These are phyloP conservation scores for Betta splendens DNA, from an alignment of 2,797 vertebrate genomes.

Conservation along the genomic window DNA sequence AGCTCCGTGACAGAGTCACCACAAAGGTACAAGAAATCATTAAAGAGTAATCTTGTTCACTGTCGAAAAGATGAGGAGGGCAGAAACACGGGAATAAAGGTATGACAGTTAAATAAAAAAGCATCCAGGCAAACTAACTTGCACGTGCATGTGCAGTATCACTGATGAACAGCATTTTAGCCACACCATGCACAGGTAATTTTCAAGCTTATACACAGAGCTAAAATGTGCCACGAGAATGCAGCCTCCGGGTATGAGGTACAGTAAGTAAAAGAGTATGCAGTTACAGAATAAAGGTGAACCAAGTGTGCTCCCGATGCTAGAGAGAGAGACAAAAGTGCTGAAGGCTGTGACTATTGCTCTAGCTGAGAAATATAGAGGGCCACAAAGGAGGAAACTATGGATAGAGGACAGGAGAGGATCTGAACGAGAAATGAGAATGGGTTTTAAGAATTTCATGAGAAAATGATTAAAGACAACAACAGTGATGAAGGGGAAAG, in stretches of 20 bases:
- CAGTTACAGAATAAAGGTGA: conserved; percentile 28
- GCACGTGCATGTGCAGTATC: neutral
- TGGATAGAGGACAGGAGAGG: neutral
- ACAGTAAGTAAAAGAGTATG: conserved; percentile 30
- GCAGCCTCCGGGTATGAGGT: conserved; percentile 34
- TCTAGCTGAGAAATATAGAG: conserved; percentile 9
- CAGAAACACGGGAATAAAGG: conserved; percentile 1
- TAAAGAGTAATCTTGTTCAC: conserved; percentile 54
- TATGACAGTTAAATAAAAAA: conserved; percentile 3
- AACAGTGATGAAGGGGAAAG: conserved; percentile 19
- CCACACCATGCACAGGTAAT: neutral
- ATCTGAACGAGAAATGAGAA: conserved; percentile 12
- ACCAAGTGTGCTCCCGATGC: conserved; percentile 26
- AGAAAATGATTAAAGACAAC: conserved; percentile 36
- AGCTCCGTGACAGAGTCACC: conserved; percentile 44
- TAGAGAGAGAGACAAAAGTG: conserved; percentile 4
- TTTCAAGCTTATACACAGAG: conserved; percentile 3
- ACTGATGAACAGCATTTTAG: conserved; percentile 7
- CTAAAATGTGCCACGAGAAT: conserved; percentile 16
- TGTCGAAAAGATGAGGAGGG: conserved; percentile 31
- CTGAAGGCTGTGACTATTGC: conserved; percentile 3
- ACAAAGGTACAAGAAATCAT: conserved; percentile 65
- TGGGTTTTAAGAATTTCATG: too few relatives aligned
- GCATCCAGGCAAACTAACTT: neutral
- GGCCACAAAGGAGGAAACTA: neutral